These are phyloP conservation scores for Diachasmimorpha longicaudata DNA, from an alignment of 1,140 invertebrate genomes.

Conservation along the genomic window DNA sequence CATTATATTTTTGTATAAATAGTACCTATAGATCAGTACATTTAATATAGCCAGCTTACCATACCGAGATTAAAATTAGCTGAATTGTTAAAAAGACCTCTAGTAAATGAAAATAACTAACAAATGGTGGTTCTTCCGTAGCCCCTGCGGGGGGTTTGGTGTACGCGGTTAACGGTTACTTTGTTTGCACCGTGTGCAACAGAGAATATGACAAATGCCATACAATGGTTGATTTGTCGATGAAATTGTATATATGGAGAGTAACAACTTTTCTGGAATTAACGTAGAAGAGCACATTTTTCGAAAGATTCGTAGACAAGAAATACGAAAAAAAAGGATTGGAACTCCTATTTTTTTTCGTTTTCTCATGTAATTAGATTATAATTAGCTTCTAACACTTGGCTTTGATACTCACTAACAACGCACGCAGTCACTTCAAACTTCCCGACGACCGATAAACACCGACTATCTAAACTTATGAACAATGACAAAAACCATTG, in stretches of 20 bases:
- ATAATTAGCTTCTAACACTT: conserved; percentile 11
- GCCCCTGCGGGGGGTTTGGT: conserved; percentile 60
- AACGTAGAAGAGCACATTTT: conserved; percentile 36
- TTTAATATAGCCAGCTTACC: background rate
- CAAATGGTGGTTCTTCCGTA: conserved; percentile 43
- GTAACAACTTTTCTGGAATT: conserved; percentile 18
- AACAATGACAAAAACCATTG: background rate
- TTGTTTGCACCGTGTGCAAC: conserved; percentile 45
- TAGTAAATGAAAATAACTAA: conserved; percentile 10
- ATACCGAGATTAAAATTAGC: background rate
- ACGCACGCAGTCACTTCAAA: conserved; percentile 19
- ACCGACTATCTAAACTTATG: background rate
- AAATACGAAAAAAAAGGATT: background rate
- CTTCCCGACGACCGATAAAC: conserved; percentile 1
- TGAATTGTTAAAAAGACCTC: conserved; percentile 34
- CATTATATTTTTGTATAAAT: background rate
- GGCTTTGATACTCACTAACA: conserved; percentile 18
- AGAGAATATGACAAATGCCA: background rate
- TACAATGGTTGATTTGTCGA: background rate
- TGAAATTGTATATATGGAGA: conserved; percentile 7
- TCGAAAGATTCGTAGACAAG: conserved; percentile 60
- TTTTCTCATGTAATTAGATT: background rate
- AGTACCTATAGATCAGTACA: background rate
- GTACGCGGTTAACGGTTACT: conserved; percentile 63
- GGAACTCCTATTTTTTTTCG: background rate